A percentile compares a stretch with the other conserved stretches of the same genome.
These are phyloP conservation scores for Phalacrocorax pelagicus DNA, from an alignment of 2,113 vertebrate species.

Conservation along the genomic window DNA sequence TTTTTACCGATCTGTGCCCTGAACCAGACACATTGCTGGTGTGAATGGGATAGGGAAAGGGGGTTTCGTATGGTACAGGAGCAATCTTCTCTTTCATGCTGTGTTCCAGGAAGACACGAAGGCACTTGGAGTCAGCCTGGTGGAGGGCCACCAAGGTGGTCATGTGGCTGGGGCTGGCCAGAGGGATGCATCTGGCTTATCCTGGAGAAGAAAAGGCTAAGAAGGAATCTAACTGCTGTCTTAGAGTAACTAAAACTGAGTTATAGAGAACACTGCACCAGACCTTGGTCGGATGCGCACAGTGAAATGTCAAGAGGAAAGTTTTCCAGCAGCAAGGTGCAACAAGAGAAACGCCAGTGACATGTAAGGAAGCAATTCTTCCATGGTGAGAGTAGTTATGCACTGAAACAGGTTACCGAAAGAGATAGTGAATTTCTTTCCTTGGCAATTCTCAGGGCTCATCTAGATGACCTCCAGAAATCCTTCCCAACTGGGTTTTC, in stretches of 20 bases:
- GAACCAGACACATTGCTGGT: background rate
- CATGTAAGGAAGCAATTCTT: background rate
- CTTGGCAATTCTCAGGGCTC: background rate
- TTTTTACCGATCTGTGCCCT: background rate
- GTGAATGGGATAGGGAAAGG: background rate
- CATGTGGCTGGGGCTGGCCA: background rate
- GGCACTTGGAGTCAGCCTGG: background rate
- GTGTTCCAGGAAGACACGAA: background rate
- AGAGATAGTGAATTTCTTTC: background rate
- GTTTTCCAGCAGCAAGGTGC: background rate
- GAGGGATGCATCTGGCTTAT: background rate
- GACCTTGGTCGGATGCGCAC: accelerated
- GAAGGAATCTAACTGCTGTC: background rate
- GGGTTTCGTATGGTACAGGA: background rate
- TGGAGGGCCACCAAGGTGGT: background rate
- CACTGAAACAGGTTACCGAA: background rate
- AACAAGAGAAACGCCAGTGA: background rate
- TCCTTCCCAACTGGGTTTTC: background rate
- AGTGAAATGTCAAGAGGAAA: background rate
- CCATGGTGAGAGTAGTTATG: background rate
- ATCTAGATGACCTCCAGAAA: background rate
- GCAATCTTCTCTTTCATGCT: background rate
- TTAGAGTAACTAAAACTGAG: background rate
- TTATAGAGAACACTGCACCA: background rate
- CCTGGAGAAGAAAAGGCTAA: background rate